phyloP scores from a whole-genome alignment of 1,140 invertebrate species.

The Apolygus lucorum region DNA sequence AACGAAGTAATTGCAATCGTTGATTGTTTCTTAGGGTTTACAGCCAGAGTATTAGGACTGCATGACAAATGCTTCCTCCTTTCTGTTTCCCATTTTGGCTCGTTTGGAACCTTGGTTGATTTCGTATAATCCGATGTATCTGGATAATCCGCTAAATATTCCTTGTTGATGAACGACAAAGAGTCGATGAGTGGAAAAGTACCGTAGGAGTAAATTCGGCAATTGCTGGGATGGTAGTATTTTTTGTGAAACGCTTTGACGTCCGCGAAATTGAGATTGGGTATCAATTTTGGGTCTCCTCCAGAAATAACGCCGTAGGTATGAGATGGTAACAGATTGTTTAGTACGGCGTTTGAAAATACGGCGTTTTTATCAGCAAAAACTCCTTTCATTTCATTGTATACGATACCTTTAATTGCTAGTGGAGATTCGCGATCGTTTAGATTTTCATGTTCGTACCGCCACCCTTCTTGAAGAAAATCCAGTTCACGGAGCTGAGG shows the following conservation, averaged over 20 bases:
- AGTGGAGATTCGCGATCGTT: conserved; percentile 64
- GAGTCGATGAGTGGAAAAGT: conserved; percentile 78
- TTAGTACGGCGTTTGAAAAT: conserved; percentile 68
- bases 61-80: conserved; percentile 58
- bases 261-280: conserved; percentile 68
- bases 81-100: conserved; percentile 61
- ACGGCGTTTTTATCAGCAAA: conserved; percentile 81
- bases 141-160: conserved; percentile 52
- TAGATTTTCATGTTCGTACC: conserved; percentile 72
- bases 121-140: conserved; percentile 34
- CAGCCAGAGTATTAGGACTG: conserved; percentile 68
- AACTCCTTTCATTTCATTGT: conserved; percentile 97
- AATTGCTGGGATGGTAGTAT: conserved; percentile 89
- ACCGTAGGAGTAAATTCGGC: conserved; percentile 84
- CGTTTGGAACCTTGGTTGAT: conserved; percentile 57
- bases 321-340: conserved; percentile 68
- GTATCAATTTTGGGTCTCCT: conserved; percentile 82
- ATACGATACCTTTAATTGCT: conserved; percentile 87
- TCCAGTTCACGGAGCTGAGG: conserved; percentile 72
- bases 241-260: conserved; percentile 74
- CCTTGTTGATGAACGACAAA: conserved; percentile 58
- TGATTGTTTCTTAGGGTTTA: conserved; percentile 72
- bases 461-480: conserved; percentile 91
- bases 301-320: conserved; percentile 82
- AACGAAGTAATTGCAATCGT: conserved; percentile 68